phyloP scores from a whole-genome alignment of 2,113 vertebrate genomes.

The Blennius ocellaris region DNA sequence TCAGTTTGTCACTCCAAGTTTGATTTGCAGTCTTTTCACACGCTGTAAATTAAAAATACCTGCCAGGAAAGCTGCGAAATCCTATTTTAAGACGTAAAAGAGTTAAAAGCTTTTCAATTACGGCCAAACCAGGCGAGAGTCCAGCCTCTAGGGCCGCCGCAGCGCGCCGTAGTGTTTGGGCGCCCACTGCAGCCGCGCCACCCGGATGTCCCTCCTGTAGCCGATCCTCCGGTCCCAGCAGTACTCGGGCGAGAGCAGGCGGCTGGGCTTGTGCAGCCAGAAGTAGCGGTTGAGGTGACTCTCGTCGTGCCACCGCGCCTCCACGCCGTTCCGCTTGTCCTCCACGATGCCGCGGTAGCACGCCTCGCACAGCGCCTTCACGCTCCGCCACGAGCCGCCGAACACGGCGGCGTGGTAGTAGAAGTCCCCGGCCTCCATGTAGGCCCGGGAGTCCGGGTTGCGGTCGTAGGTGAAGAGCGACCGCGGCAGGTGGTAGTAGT shows the following conservation, averaged over 20 bases:
- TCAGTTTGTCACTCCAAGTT: too few relatives aligned
- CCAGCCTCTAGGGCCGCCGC: slow-evolving; percentile 13
- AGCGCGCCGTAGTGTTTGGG: slow-evolving; percentile 69
- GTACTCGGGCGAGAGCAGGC: slow-evolving; percentile 86
- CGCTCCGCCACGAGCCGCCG: slow-evolving; percentile 77
- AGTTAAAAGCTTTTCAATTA: too few relatives aligned
- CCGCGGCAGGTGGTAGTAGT: slow-evolving; percentile 76
- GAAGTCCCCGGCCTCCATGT: slow-evolving; percentile 76
- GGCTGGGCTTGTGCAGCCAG: slow-evolving; percentile 81
- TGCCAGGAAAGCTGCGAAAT: too few relatives aligned
- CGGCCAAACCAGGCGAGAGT: too few relatives aligned
- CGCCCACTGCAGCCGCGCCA: slow-evolving; percentile 70
- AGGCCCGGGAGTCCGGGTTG: slow-evolving; percentile 76
- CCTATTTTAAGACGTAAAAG: too few relatives aligned
- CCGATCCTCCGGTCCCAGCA: slow-evolving; percentile 79
- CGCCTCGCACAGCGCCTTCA: slow-evolving; percentile 68
- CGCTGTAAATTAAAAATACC: too few relatives aligned
- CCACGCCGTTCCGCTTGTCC: slow-evolving; percentile 79
- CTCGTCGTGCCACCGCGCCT: slow-evolving; percentile 87
- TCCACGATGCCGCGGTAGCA: slow-evolving; percentile 72
- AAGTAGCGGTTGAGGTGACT: slow-evolving; percentile 87
- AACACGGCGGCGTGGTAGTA: slow-evolving; percentile 87
- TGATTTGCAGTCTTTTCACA: too few relatives aligned
- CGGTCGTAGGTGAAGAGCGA: slow-evolving; percentile 76
- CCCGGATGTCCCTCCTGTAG: slow-evolving; percentile 53